Base-by-base conservation (phyloP, 2,888 invertebrate species). In the Aphelenchoides bicaudatus region DNA sequence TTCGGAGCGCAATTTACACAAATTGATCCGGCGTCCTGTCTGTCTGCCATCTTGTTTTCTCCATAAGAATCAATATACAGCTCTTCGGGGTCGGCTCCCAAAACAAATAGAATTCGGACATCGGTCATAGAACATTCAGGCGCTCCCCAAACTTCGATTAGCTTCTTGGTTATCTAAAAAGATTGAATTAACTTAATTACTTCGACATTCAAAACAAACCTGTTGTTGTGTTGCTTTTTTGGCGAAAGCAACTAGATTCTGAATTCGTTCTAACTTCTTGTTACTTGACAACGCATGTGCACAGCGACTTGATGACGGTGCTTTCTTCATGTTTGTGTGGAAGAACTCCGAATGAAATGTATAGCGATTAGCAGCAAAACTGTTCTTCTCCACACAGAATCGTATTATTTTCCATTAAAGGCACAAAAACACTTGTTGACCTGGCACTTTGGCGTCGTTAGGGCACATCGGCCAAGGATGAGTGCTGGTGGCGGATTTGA, bases 71-170 rank as follows among this genome's bases (percentile, higher is more conserved):
- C 65, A 16, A 63, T 65, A 39, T 72, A 73, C 0, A 74, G 61
- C 6, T 55, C 53, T 27, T 62, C 23, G 6, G 74, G 74, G 58
- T 74, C 67, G 23, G 65, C 65, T 13, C 71, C 71, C n/a, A 74
- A 51, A 0, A 70, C 68, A 19, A 74, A 58, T 10, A 74, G 65
- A 31, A 74, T 63, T 13, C 70, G 66, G 31, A 62, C 61, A 52
- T 73, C 73, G 43, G 72, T 71, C 49, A 73, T 72, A 21, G 73
- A 63, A 8, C 69, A 66, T 39, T 73, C 69, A 0, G 73, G 73
- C 16, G 63, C 52, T 6, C 69, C 61, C 72, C 72, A 71, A n/a
- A 67, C 47, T 39, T 73, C 72, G 23, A 61, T 54, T 10, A 73
- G 60, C 56, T 71, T 72, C 6, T 67, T 34, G 4, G 70, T 61